phyloP scores from a whole-genome alignment of 2,888 invertebrate species.

The Drosophila barbarae region DNA sequence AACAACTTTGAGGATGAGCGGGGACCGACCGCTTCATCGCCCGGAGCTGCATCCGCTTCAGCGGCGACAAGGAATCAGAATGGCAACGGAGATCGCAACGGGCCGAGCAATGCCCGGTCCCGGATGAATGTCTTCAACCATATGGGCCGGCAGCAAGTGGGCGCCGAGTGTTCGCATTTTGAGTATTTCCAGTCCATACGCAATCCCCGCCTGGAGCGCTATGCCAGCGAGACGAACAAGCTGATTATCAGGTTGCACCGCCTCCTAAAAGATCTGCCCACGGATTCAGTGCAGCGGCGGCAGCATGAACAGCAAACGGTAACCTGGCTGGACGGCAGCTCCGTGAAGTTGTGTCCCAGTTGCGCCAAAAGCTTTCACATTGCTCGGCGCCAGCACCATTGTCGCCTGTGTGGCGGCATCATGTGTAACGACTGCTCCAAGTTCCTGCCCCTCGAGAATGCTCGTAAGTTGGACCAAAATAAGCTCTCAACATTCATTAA shows the following conservation, averaged over 20 bases:
- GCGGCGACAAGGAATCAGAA: conserved; percentile 13
- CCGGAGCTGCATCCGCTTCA: conserved; percentile 6
- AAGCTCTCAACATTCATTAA: too few species aligned
- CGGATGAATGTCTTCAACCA: conserved; percentile 72
- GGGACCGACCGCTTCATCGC: conserved; percentile 14
- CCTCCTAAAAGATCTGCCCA: conserved; percentile 89
- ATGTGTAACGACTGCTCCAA: conserved; percentile 95
- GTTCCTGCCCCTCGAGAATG: conserved; percentile 89
- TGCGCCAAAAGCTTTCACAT: conserved; percentile 94
- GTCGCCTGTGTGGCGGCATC: conserved; percentile 95
- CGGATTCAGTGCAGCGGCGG: conserved; percentile 86
- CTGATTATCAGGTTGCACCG: conserved; percentile 95
- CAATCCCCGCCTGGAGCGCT: conserved; percentile 88
- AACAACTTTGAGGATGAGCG: conserved; percentile 86
- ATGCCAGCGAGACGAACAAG: conserved; percentile 97
- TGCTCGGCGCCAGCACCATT: conserved; percentile 96
- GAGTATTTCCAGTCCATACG: conserved; percentile 88
- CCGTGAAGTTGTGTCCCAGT: conserved; percentile 92
- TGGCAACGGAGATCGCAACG: conserved; percentile 31
- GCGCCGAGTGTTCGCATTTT: conserved; percentile 82
- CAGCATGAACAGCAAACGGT: conserved; percentile 88
- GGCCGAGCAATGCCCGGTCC: conserved; percentile 59
- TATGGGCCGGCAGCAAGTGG: conserved; percentile 79
- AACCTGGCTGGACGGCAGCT: conserved; percentile 95
- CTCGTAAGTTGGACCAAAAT: conserved; percentile 82